Evolutionary conservation across 23 tunicate species (phyloP).

Genomic region (Phallusia fumigata): DNA sequence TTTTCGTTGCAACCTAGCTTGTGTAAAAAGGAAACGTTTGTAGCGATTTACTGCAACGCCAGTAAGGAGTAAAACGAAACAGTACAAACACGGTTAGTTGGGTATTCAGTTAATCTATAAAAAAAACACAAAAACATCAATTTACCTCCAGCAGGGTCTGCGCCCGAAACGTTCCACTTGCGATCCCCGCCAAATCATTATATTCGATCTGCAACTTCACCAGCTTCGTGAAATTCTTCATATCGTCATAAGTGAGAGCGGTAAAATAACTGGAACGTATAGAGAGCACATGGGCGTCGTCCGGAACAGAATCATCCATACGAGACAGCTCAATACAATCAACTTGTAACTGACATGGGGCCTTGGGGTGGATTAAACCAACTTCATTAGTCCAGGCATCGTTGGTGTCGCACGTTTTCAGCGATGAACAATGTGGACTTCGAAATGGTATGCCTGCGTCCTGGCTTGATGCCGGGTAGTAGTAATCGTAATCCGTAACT

Average conservation of each 20-base stretch:
- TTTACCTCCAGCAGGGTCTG: constrained; percentile 55
- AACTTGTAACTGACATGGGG: neutral
- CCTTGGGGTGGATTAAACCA: neutral
- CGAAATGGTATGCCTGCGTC: no score
- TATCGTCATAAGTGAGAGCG: constrained; percentile 9
- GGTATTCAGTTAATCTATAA: no score
- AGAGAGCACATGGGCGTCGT: neutral
- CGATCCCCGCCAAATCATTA: constrained; percentile 40
- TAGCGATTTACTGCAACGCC: no score
- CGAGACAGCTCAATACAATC: constrained; percentile 17
- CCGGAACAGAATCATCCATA: constrained; percentile 13
- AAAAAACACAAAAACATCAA: no score
- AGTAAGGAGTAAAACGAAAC: no score
- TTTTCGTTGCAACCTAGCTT: no score
- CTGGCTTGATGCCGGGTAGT: no score
- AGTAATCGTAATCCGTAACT: no score
- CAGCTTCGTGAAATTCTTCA: constrained; percentile 46
- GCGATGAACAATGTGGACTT: no score
- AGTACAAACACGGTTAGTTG: no score
- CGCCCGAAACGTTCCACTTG: constrained; percentile 33
- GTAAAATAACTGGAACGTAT: constrained; percentile 20
- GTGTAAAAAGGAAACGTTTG: no score
- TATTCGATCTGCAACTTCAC: constrained; percentile 33
- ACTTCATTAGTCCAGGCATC: neutral
- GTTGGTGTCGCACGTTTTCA: neutral